Conservation (phyloP, 1,140 invertebrate genomes). For the Drosophila serrata region DNA sequence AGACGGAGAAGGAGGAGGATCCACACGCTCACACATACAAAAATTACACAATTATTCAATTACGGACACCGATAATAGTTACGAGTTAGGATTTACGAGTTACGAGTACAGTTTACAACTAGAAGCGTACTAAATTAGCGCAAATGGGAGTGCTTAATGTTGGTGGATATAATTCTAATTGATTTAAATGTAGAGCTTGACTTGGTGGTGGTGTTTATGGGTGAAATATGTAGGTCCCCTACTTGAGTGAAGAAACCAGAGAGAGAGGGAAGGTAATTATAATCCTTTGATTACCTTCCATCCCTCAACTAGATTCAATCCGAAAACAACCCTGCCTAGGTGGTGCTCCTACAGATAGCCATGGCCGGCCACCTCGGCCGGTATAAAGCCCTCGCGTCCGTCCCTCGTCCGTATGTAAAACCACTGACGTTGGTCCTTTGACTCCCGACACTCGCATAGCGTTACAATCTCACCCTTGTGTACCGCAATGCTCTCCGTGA, state of each 20-base stretch:
- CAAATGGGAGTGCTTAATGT: conserved; percentile 31
- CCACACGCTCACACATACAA: conserved; percentile 46
- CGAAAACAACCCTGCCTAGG: neutral
- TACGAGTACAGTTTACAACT: conserved; percentile 66
- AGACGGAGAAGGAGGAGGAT: neutral
- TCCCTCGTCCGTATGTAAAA: conserved; percentile 90
- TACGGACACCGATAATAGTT: conserved; percentile 60
- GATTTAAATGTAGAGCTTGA: conserved; percentile 49
- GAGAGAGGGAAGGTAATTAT: neutral
- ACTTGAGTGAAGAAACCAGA: neutral
- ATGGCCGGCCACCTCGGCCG: conserved; percentile 90
- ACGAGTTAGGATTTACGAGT: conserved; percentile 43
- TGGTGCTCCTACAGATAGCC: conserved; percentile 88
- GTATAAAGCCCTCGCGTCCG: conserved; percentile 91
- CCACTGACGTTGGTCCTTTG: conserved; percentile 88
- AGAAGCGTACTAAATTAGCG: conserved; percentile 67
- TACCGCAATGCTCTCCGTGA: conserved; percentile 88
- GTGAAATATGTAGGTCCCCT: conserved; percentile 1
- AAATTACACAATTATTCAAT: conserved; percentile 54
- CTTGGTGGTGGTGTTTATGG: conserved; percentile 23
- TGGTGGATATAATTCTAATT: conserved; percentile 42
- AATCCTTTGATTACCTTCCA: neutral
- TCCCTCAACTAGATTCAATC: neutral
- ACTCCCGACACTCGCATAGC: conserved; percentile 87
- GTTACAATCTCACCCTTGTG: conserved; percentile 91